Conservation (phyloP, 2,888 invertebrate species). For the Ophioninae sp. region DNA sequence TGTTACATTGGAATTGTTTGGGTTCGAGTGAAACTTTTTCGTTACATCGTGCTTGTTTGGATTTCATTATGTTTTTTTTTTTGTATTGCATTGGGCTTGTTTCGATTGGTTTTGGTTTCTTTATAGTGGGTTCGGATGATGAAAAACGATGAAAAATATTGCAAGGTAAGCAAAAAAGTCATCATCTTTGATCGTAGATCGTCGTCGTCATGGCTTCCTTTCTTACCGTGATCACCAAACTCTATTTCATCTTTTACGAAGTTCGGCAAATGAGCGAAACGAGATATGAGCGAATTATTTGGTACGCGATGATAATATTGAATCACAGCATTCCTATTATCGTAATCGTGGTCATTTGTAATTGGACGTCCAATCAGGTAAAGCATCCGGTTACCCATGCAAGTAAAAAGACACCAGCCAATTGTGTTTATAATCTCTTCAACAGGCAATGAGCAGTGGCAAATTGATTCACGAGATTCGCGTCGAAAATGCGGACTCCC, state of each 20-base stretch:
- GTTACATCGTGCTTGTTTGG: too few relatives aligned
- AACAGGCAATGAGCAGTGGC: slow-evolving; percentile 42
- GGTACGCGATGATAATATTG: slow-evolving; percentile 50
- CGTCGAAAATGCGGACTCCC: slow-evolving; percentile 43
- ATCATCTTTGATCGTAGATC: slow-evolving; percentile 19
- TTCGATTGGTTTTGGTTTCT: too few relatives aligned
- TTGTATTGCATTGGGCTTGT: too few relatives aligned
- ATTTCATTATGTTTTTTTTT: too few relatives aligned
- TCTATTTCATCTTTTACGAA: slow-evolving; percentile 58
- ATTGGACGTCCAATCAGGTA: slow-evolving; percentile 59
- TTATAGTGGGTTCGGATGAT: too few relatives aligned
- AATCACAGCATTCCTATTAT: slow-evolving; percentile 56
- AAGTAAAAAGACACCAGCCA: not conserved
- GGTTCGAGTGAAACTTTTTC: too few relatives aligned
- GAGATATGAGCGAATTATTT: slow-evolving; percentile 16
- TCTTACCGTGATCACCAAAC: slow-evolving; percentile 50
- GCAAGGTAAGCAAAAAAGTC: too few relatives aligned
- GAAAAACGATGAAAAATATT: too few relatives aligned
- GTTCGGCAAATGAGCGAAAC: slow-evolving; percentile 37
- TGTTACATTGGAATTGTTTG: too few relatives aligned
- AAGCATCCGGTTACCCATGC: not conserved
- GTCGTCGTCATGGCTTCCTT: slow-evolving; percentile 51
- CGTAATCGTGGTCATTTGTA: slow-evolving; percentile 53
- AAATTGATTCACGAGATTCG: slow-evolving; percentile 60
- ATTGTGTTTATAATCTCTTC: not conserved